A percentile compares a stretch with the other conserved stretches of the same genome.
Evolutionary conservation across 2,888 invertebrate genomes (phyloP).

Genomic region (Gortyna flavago): DNA sequence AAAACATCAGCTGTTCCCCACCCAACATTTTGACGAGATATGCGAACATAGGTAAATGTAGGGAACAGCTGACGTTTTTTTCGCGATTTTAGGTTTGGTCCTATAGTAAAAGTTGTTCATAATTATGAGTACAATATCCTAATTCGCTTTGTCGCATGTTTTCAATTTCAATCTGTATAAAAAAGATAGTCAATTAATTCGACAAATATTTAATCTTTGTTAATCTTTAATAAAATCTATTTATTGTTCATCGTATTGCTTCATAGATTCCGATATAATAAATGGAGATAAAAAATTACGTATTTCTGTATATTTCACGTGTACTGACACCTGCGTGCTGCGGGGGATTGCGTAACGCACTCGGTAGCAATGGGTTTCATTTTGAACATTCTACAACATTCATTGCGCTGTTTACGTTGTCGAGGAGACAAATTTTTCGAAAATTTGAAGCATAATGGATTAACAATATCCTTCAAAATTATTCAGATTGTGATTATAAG

Average conservation of each 20-base stretch:
- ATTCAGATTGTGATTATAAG: not conserved
- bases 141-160: too few relatives aligned
- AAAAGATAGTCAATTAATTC: constrained; percentile 9
- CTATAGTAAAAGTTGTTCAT: too few relatives aligned
- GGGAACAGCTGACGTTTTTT: too few relatives aligned
- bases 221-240: constrained; percentile 14
- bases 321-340: not conserved
- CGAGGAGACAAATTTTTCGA: not conserved
- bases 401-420: not conserved
- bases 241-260: constrained; percentile 8
- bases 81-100: too few relatives aligned
- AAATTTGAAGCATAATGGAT: not conserved
- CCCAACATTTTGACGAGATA: too few relatives aligned
- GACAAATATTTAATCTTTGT: not conserved
- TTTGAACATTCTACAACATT: not conserved
- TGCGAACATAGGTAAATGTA: too few relatives aligned
- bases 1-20: too few relatives aligned
- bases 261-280: not conserved
- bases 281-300: constrained; percentile 1
- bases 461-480: not conserved
- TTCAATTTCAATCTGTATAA: too few relatives aligned
- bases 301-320: constrained; percentile 6
- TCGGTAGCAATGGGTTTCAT: not conserved
- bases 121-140: too few relatives aligned
- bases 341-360: not conserved